phyloP scores from a whole-genome alignment of 2,888 invertebrate genomes.

The Euplagia quadripunctaria region DNA sequence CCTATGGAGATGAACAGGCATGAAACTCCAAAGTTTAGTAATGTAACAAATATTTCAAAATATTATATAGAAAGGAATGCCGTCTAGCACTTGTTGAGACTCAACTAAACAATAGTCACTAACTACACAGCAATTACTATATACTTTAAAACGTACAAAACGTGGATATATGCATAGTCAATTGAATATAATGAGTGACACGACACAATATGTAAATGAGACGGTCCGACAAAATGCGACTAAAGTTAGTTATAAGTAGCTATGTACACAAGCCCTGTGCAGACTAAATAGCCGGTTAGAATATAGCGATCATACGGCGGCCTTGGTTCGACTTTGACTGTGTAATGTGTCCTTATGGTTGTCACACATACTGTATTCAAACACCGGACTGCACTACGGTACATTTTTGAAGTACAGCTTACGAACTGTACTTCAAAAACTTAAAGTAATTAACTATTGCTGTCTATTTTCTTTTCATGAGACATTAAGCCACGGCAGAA shows the following conservation, averaged over 20 bases:
- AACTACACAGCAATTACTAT: conserved; percentile 5
- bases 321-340: conserved; percentile 11
- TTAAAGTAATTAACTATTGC: too few relatives aligned
- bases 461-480: too few relatives aligned
- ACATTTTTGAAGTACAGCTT: too few relatives aligned
- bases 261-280: conserved; percentile 16
- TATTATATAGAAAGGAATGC: not conserved
- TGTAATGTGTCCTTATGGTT: conserved; percentile 9
- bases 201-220: conserved; percentile 39
- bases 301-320: conserved; percentile 17
- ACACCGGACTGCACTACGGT: too few relatives aligned
- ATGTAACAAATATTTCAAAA: not conserved
- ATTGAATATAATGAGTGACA: conserved; percentile 33
- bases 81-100: not conserved
- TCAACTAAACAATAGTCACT: not conserved
- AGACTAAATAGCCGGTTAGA: conserved; percentile 20
- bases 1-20: too few relatives aligned
- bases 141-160: conserved; percentile 1
- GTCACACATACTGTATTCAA: not conserved
- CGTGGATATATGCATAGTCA: conserved; percentile 5
- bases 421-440: too few relatives aligned
- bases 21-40: not conserved
- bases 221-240: conserved; percentile 30
- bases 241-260: conserved; percentile 28
- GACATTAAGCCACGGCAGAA: too few relatives aligned